Evolutionary conservation across 2,113 vertebrate species (phyloP).

Genomic region (Stictonetta naevosa): DNA sequence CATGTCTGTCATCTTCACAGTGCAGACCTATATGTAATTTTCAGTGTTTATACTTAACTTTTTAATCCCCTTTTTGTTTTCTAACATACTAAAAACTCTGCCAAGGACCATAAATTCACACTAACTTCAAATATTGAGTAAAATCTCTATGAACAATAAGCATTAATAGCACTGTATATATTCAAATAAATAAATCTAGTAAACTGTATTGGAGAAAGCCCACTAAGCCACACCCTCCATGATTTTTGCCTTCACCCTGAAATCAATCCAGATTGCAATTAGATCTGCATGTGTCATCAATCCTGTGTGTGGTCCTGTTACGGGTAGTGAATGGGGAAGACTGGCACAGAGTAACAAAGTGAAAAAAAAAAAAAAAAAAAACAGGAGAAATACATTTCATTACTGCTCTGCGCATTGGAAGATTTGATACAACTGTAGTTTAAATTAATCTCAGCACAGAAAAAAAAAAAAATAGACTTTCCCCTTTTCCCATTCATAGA

Average conservation of each 20-base stretch:
- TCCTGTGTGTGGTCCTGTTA: slow-evolving; percentile 5
- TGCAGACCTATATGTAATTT: neutral
- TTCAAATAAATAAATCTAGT: neutral
- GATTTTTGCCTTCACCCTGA: neutral
- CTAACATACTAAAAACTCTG: neutral
- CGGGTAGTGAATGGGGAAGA: neutral
- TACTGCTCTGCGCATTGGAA: neutral
- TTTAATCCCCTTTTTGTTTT: neutral
- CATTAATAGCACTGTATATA: neutral
- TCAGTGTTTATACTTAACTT: neutral
- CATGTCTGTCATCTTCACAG: neutral
- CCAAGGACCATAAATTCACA: neutral
- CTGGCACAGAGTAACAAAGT: neutral
- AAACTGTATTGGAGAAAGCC: neutral
- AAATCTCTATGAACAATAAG: neutral
- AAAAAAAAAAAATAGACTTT: neutral
- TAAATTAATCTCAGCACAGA: neutral
- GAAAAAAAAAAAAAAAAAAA: slow-evolving; percentile 4
- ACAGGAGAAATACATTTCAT: neutral
- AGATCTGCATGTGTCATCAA: neutral
- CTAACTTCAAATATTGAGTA: slow-evolving; percentile 13
- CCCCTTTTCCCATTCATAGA: neutral
- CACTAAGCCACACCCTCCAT: neutral
- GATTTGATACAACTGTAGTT: neutral
- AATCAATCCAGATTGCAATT: slow-evolving; percentile 29